Base-by-base conservation (phyloP, 2,797 vertebrate genomes). In the Triplophysa bombifrons region DNA sequence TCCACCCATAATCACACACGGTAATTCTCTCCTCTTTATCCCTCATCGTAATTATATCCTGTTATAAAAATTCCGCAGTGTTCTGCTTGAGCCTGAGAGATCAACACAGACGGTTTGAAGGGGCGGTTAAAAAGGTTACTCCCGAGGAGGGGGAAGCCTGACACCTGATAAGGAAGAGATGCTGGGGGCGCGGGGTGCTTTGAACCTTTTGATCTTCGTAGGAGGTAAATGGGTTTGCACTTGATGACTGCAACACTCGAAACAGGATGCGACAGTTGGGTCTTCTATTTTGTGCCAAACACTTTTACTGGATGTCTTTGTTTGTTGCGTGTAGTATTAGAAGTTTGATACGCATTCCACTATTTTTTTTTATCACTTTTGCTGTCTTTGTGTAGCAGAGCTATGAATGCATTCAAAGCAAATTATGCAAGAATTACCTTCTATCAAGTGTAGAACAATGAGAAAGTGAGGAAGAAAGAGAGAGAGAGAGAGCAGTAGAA, bases 121-220 rank as follows among this genome's bases (percentile, higher is more conserved):
- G 90, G 86, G 88, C 89, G 89, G 90, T 93, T 92, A 85, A 91
- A 86, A 84, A 92, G 91, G 89, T 92, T 90, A 72, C 11, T 8
- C 2, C n/a, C 55, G 81, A 84, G 83, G 41, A 61, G 48, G 51
- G 71, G 80, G 72, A 73, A 63, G 61, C 30, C 70, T 80, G 81
- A 80, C 87, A 85, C 85, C 79, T 90, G 88, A 92, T 90, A 88
- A 88, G 77, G 83, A 74, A 78, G 68, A 85, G 76, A 88, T 90
- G 46, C 44, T 66, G 81, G 20, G 73, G 72, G 34, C 25, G 20
- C 34, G 13, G 1, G 30, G 87, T 74, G 80, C 86, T 87, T 82
- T 90, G 67, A 87, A 74, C 80, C 83, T 77, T 81, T 84, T 77
- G 70, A 22, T 55, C 44, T 74, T 30, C 55, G 48, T 70, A 27